phyloP scores from a whole-genome alignment of 2,888 invertebrate species.

The Lithophane ornitopus region DNA sequence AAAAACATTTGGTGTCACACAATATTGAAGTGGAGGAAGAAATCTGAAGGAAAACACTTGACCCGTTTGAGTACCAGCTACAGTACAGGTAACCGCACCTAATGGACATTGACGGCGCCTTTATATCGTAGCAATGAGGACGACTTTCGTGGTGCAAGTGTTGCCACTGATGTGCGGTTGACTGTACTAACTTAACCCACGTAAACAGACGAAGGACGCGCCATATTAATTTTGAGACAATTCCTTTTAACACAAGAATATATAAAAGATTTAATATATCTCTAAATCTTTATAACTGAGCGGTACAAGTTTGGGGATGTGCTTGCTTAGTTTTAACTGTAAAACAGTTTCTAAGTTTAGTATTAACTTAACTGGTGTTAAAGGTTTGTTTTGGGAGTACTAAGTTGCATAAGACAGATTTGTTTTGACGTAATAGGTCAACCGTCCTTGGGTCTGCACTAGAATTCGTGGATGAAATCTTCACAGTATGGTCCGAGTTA shows the following conservation, averaged over 20 bases:
- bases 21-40: constrained; percentile 56
- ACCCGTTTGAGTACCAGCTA: constrained; percentile 32
- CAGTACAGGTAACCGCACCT: neutral
- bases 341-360: neutral
- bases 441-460: neutral
- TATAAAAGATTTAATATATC: neutral
- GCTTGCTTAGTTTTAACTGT: neutral
- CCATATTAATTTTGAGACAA: constrained; percentile 32
- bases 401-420: neutral
- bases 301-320: constrained; percentile 8
- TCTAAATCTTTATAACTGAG: constrained; percentile 3
- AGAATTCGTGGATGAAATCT: too few relatives aligned
- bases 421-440: neutral
- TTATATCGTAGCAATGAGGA: neutral
- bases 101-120: neutral
- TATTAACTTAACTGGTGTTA: neutral
- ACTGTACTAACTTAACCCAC: constrained; percentile 9
- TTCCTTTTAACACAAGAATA: constrained; percentile 15
- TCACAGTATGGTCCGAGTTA: too few relatives aligned
- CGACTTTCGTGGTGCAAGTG: neutral
- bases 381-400: neutral
- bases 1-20: constrained; percentile 47
- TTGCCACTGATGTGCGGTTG: neutral
- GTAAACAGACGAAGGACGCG: constrained; percentile 12
- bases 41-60: constrained; percentile 59